Evolutionary conservation across 1,140 invertebrate genomes (phyloP), one percentile per base, ranked within the genome.

Genomic region (Drosophila ercepeae): DNA sequence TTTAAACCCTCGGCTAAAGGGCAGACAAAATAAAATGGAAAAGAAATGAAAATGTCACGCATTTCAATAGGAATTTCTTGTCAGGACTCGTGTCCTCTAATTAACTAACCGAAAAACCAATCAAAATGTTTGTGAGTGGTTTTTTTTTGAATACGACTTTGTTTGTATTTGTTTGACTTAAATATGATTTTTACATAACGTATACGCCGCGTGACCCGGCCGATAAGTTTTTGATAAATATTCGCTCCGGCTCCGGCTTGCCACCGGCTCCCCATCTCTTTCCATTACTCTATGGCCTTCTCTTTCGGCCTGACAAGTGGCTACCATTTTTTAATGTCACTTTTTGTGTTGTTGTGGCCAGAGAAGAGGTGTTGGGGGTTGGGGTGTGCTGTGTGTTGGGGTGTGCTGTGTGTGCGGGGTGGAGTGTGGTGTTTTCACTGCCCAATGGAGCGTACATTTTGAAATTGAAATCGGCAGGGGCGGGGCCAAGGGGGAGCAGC

Each of bases 291-390:
- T 14, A 14, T 14, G 6, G 14, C n/a, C 14, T 39, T 39, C 36
- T 39, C 36, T 39, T 58, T 23, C 11, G 36, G 36, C 36, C 78
- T 84, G 79, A 84, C 71, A 84, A 84, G 79, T 84, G 81, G 76
- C 74, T 68, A 86, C 60, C 75, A 84, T 84, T 84, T 84, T 84
- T 84, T 86, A 84, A 86, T 84, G 79, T 86, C 79, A 86, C 79
- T 86, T 84, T 84, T 73, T 84, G 76, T 75, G 78, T 45, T 54
- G 60, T 39, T 52, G 64, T 29, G 14, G 41, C 11, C 34, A 34
- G 9, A 3, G 18, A 11, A 6, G 21, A 2, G 44, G 27, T 9
- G 36, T 19, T 42, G 60, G 34, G 21, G 25, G 16, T 13, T 39
- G 29, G 23, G 7, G n/a, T 23, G 11, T 11, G n/a, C n/a, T 51